phyloP scores from a whole-genome alignment of 1,140 invertebrate species.

The Lamellibrachia luymesi region DNA sequence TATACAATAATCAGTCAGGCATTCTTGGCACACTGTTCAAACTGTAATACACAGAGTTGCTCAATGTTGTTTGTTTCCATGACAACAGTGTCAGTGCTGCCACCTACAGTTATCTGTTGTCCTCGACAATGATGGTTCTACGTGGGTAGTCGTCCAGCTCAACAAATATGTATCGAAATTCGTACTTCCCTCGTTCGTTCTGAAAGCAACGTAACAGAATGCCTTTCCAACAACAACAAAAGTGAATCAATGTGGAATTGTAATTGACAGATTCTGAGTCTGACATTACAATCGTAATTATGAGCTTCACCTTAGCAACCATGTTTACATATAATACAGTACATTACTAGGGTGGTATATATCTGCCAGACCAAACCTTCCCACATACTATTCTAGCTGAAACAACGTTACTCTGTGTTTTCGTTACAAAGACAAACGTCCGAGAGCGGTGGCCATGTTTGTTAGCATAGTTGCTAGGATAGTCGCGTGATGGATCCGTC shows the following conservation, averaged over 20 bases:
- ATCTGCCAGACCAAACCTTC: no score
- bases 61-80: neutral
- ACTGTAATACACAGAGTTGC: neutral
- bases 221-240: neutral
- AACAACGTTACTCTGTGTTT: no score
- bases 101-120: constrained; percentile 41
- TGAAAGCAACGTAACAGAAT: constrained; percentile 59
- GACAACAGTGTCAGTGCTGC: neutral
- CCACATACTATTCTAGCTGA: no score
- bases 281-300: no score
- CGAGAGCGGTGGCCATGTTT: no score
- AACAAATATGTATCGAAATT: constrained; percentile 80
- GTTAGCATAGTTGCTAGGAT: no score
- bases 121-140: constrained; percentile 64
- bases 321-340: no score
- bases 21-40: neutral
- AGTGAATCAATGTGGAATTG: neutral
- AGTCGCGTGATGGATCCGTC: no score
- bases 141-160: constrained; percentile 75
- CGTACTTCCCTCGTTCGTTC: constrained; percentile 73
- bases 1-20: neutral
- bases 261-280: no score
- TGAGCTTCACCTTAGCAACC: no score
- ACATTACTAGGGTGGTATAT: no score
- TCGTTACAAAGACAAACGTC: no score